Base-by-base conservation (phyloP, 2,888 invertebrate species). In the Hirtodrosophila trivittata region DNA sequence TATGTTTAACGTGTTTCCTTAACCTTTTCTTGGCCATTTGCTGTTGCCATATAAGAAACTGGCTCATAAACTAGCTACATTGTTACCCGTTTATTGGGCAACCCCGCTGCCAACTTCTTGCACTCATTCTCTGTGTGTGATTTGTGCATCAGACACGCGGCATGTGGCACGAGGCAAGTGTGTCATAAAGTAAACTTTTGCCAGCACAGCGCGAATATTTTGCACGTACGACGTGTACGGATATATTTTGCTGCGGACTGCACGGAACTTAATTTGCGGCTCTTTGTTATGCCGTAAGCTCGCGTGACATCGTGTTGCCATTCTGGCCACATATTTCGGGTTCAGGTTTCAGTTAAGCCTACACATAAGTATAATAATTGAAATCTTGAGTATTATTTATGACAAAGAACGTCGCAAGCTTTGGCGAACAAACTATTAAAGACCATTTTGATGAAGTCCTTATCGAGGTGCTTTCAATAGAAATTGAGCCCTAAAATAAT, bases 241-340 rank as follows among this genome's bases (percentile, higher is more conserved):
- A n/a, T n/a, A n/a, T n/a, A n/a, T n/a, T n/a, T n/a, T 25, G 39
- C 54, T 16, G 37, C 26, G 45, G 32, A 50, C 42, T 43, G 52
- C 84, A 82, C 73, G 75, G 73, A 86, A 86, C 86, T 80, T 75
- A 83, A 83, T 86, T 82, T 82, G 82, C 50, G 81, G 81, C 68
- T 66, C 60, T 60, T 52, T 66, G 60, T 57, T 50, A 42, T 42
- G 42, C 14, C 21, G 37, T 66, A 64, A 73, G 67, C 71, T 74
- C 67, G 56, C 38, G 35, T 54, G 54, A 25, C 52, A 46, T 2
- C 18, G 56, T 67, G 74, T 25, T 57, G 68, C 33, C 59, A 52
- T 32, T 54, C 43, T 55, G 14, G 50, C 59, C 35, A 35, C 14
- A 28, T 26, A 28, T 9, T 28, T 28, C n/a, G n/a, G n/a, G n/a